These are phyloP conservation scores for Alitta virens DNA, from an alignment of 2,888 invertebrate species.

Conservation along the genomic window DNA sequence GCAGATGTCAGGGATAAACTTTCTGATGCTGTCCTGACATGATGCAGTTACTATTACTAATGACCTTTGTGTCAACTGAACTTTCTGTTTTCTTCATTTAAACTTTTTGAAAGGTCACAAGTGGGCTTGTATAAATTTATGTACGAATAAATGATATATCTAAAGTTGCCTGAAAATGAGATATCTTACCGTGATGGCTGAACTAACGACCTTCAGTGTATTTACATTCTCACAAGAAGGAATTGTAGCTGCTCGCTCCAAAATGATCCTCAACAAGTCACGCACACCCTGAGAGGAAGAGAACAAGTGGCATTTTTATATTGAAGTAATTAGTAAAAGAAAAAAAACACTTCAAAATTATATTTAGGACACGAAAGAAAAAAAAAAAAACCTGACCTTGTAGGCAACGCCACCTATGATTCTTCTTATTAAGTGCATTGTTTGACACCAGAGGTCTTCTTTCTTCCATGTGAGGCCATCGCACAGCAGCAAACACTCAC, in stretches of 20 bases:
- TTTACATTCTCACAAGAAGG: constrained; percentile 77
- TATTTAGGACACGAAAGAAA: no score
- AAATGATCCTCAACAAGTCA: constrained; percentile 58
- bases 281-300: constrained; percentile 54
- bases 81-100: no score
- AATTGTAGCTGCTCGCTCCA: constrained; percentile 82
- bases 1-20: no score
- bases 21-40: no score
- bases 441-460: constrained; percentile 85
- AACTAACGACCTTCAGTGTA: constrained; percentile 77
- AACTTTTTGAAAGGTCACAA: no score
- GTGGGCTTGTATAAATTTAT: no score
- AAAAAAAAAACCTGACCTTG: constrained; percentile 64
- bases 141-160: no score
- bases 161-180: no score
- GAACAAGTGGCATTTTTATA: not conserved
- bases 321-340: no score
- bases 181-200: constrained; percentile 67
- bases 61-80: no score
- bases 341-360: no score
- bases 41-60: no score
- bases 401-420: constrained; percentile 91
- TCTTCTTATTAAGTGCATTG: constrained; percentile 78
- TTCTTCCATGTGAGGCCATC: constrained; percentile 80
- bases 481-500: constrained; percentile 80